These are phyloP conservation scores for Scomber colias DNA, from an alignment of 2,113 vertebrate species.

Conservation along the genomic window DNA sequence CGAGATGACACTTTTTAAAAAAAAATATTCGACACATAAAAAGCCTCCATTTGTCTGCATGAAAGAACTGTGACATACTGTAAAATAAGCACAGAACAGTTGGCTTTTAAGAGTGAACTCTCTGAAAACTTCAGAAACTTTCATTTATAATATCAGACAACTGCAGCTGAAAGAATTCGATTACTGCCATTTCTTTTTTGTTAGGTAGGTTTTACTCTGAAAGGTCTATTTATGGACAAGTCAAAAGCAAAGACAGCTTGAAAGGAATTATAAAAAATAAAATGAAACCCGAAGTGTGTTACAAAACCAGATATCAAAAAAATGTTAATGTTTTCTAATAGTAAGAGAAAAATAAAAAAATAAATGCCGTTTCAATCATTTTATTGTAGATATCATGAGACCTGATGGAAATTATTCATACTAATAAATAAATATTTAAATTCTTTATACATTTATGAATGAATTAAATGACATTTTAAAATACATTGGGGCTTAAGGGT, in stretches of 20 bases:
- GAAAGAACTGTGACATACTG: conserved; percentile 65
- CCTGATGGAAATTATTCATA: neutral
- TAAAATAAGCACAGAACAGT: conserved; percentile 51
- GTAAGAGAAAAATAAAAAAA: neutral
- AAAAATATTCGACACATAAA: conserved; percentile 59
- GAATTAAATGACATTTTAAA: too few species aligned
- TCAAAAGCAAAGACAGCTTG: conserved; percentile 38
- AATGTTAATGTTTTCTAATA: neutral
- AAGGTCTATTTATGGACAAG: conserved; percentile 46
- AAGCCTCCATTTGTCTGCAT: conserved; percentile 58
- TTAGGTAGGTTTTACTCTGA: conserved; percentile 43
- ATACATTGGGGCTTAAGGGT: too few species aligned
- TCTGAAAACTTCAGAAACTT: conserved; percentile 60
- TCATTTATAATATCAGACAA: conserved; percentile 48
- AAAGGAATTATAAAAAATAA: neutral
- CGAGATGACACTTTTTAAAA: conserved; percentile 59
- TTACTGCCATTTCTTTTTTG: conserved; percentile 46
- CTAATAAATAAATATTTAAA: too few species aligned
- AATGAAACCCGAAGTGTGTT: neutral
- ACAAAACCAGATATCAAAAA: conserved; percentile 3
- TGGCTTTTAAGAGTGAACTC: conserved; percentile 61
- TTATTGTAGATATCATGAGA: neutral
- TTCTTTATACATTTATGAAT: too few species aligned
- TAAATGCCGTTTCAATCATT: neutral
- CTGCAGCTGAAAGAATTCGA: conserved; percentile 45